Evolutionary conservation across 2,797 vertebrate genomes (phyloP).

Genomic region (Orientallactaga sibirica): DNA sequence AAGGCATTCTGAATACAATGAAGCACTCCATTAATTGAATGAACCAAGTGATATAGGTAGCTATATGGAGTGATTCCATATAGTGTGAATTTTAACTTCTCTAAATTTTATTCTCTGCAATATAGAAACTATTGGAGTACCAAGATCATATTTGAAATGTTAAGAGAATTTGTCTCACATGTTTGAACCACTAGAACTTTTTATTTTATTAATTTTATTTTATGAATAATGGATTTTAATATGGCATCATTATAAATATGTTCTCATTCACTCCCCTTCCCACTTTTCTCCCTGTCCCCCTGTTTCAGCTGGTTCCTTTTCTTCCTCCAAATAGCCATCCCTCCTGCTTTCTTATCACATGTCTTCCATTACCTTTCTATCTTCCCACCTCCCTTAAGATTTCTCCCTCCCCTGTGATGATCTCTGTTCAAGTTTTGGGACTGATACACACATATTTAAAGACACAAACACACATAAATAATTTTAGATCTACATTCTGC

Average conservation of each 20-base stretch:
- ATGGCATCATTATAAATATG: not conserved
- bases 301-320: not conserved
- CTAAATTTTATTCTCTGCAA: not conserved
- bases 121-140: not conserved
- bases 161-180: not conserved
- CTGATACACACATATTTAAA: not conserved
- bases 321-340: not conserved
- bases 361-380: not conserved
- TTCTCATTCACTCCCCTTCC: not conserved
- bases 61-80: not conserved
- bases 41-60: not conserved
- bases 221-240: not conserved
- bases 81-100: not conserved
- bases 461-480: not conserved
- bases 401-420: not conserved
- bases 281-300: not conserved
- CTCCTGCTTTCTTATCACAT: not conserved
- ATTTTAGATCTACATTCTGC: not conserved
- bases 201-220: not conserved
- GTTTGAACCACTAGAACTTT: not conserved
- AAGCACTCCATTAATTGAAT: not conserved
- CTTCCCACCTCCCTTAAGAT: not conserved
- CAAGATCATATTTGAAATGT: not conserved
- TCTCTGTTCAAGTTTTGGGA: not conserved
- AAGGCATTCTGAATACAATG: not conserved